phyloP scores from a whole-genome alignment of 2,888 invertebrate genomes.

The Pseudococcus jackbeardsleyi region DNA sequence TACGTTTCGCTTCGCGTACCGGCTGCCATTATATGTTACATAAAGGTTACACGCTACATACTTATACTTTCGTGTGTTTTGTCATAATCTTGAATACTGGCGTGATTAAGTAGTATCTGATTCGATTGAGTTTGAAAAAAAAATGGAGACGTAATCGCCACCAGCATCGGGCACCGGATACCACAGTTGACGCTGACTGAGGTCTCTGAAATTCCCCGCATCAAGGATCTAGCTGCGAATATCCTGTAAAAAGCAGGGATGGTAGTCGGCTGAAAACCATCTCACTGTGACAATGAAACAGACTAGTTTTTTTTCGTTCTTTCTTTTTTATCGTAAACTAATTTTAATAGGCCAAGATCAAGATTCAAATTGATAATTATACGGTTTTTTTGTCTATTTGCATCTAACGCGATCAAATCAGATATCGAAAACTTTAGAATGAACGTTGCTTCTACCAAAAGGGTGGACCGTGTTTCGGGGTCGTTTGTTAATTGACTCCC shows the following conservation, averaged over 20 bases:
- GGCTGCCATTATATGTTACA: conserved; percentile 37
- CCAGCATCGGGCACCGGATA: conserved; percentile 13
- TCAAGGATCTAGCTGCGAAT: conserved; percentile 4
- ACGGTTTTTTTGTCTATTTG: neutral
- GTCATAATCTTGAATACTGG: conserved; percentile 46
- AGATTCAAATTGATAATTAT: conserved; percentile 35
- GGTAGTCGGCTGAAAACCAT: conserved; percentile 33
- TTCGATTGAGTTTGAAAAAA: conserved; percentile 34
- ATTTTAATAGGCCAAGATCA: conserved; percentile 53
- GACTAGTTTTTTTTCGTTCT: neutral
- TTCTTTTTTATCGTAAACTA: neutral
- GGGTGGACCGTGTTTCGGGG: neutral
- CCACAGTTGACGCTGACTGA: neutral
- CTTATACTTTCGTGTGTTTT: conserved; percentile 52
- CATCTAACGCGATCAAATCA: neutral
- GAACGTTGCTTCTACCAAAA: neutral
- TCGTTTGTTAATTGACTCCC: neutral
- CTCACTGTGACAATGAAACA: conserved; percentile 50
- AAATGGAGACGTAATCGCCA: neutral
- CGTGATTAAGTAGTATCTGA: conserved; percentile 50
- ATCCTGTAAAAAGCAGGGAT: neutral
- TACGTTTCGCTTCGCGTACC: conserved; percentile 55
- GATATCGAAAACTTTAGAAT: neutral
- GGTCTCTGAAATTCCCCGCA: neutral
- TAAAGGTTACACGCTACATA: conserved; percentile 53